A percentile compares a stretch with the other conserved stretches of the same genome.
phyloP scores from a whole-genome alignment of 2,797 vertebrate species.

The Aphelocoma californica region DNA sequence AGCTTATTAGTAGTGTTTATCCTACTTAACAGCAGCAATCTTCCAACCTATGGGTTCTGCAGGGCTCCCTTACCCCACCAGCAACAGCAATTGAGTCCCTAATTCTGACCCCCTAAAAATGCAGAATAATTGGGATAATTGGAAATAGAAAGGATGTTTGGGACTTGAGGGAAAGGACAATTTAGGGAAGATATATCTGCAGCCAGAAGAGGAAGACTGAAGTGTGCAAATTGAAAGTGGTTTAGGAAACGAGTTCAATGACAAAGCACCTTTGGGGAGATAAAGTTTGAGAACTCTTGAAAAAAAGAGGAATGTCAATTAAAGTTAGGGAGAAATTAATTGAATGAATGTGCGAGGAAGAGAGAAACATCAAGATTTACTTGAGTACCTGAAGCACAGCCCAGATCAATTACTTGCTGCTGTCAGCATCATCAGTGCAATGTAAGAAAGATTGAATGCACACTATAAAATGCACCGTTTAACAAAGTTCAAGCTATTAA shows the following conservation, averaged over 20 bases:
- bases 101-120: neutral
- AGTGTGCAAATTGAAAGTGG: neutral
- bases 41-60: neutral
- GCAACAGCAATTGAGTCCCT: neutral
- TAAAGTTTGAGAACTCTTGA: constrained; percentile 29
- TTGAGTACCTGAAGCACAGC: constrained; percentile 52
- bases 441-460: constrained; percentile 54
- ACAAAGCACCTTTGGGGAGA: constrained; percentile 8
- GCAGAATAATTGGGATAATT: neutral
- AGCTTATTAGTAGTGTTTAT: neutral
- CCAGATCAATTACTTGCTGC: constrained; percentile 57
- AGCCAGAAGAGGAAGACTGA: neutral
- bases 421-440: constrained; percentile 21
- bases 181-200: neutral
- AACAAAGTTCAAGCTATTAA: constrained; percentile 60
- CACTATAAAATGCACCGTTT: constrained; percentile 14
- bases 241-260: neutral
- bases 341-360: constrained; percentile 24
- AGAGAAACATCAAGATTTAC: constrained; percentile 38
- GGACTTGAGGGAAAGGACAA: neutral
- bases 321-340: constrained; percentile 38
- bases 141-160: neutral
- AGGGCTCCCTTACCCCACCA: neutral
- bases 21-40: neutral
- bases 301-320: constrained; percentile 21